phyloP scores from a whole-genome alignment of 2,797 vertebrate genomes.

The Squalus acanthias region DNA sequence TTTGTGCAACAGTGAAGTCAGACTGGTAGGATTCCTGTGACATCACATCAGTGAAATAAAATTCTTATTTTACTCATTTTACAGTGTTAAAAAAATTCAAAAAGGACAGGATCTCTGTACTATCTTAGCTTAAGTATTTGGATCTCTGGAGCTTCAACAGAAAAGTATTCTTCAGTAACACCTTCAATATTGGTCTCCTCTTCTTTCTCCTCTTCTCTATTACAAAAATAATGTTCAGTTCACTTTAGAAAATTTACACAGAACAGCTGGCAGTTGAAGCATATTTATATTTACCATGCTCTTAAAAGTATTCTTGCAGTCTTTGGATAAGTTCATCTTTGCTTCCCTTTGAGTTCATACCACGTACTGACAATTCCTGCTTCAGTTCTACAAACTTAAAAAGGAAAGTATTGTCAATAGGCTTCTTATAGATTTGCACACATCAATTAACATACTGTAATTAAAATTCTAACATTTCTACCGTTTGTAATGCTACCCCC shows the following conservation, averaged over 20 bases:
- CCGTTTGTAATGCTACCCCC: too few relatives aligned
- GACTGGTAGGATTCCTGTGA: too few relatives aligned
- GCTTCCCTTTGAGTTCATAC: constrained; percentile 40
- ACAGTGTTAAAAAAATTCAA: too few relatives aligned
- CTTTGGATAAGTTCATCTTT: constrained; percentile 43
- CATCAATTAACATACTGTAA: too few relatives aligned
- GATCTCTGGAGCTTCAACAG: neutral
- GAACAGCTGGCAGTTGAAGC: too few relatives aligned
- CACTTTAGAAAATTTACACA: too few relatives aligned
- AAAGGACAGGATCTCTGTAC: too few relatives aligned
- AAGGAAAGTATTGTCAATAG: neutral
- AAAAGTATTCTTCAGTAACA: neutral
- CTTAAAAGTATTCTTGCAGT: constrained; percentile 42
- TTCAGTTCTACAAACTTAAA: constrained; percentile 45
- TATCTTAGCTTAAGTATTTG: neutral
- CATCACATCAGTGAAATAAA: too few relatives aligned
- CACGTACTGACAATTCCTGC: constrained; percentile 29
- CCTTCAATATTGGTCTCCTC: neutral
- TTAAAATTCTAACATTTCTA: too few relatives aligned
- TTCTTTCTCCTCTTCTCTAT: neutral
- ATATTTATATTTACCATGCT: constrained; percentile 41
- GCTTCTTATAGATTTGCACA: too few relatives aligned
- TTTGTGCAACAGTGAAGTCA: too few relatives aligned
- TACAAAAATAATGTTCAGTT: neutral
- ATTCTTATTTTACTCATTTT: too few relatives aligned